phyloP scores from a whole-genome alignment of 2,113 vertebrate genomes.

The Syngnathoides biaculeatus region DNA sequence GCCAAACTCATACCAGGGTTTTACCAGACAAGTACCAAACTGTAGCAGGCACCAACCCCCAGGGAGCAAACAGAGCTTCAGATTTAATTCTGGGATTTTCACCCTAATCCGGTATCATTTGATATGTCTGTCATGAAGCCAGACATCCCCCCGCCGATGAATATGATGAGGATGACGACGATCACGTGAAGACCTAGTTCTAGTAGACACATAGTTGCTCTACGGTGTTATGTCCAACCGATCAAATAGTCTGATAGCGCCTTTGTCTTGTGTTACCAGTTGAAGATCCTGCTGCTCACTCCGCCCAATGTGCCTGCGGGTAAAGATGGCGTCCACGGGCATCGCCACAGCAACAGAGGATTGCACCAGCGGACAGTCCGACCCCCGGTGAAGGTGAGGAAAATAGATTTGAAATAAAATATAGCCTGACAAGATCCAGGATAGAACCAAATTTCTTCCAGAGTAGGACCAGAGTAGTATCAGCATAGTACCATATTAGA shows the following conservation, averaged over 20 bases:
- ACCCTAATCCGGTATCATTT: slow-evolving; percentile 56
- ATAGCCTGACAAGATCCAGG: not conserved
- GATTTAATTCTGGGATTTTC: slow-evolving; percentile 47
- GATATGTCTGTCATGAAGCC: slow-evolving; percentile 44
- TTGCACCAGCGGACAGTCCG: slow-evolving; percentile 75
- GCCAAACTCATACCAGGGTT: no score
- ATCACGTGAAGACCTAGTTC: not conserved
- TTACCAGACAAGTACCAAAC: not conserved
- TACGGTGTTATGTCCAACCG: not conserved
- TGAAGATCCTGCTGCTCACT: slow-evolving; percentile 89
- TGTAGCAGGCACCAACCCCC: not conserved
- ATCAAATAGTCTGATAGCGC: not conserved
- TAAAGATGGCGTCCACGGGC: slow-evolving; percentile 74
- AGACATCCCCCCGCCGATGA: not conserved
- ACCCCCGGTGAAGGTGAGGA: slow-evolving; percentile 82
- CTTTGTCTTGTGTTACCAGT: slow-evolving; percentile 58
- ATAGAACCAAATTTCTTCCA: not conserved
- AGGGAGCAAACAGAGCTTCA: slow-evolving; percentile 12
- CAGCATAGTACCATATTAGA: not conserved
- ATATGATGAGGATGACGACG: not conserved
- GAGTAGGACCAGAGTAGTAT: not conserved
- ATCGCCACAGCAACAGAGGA: slow-evolving; percentile 74
- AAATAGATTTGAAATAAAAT: not conserved
- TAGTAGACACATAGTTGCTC: not conserved
- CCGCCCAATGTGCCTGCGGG: slow-evolving; percentile 78